Base-by-base conservation (phyloP, 2,888 invertebrate genomes). In the Altica lythri region DNA sequence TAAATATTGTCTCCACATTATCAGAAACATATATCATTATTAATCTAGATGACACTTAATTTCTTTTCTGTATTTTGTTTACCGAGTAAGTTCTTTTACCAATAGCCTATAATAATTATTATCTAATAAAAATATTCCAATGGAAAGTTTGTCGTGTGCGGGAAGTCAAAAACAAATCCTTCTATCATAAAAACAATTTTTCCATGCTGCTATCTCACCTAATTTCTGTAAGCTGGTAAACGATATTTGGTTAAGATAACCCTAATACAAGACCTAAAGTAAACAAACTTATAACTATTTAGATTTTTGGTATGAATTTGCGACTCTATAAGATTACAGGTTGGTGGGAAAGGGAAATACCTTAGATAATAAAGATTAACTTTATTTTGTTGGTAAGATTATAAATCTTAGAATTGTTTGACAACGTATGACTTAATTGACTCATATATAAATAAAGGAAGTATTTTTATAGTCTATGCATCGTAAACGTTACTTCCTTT, bases 201-300 rank as follows among this genome's bases (percentile, higher is more conserved):
- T 38, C 49, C 44, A 34, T 32, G 10, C 22, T 18, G n/a, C 18
- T 55, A 42, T 46, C 50, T 50, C 50, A 55, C 46, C 50, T 50
- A 50, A 55, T 50, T 55, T 45, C 29, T 49, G 40, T 50, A 46
- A 50, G 46, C 40, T 45, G 18, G 19, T 29, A 40, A 38, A 40
- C 40, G 14, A 35, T 55, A 40, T 55, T 55, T 55, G 55, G 27
- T 46, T 50, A 55, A 55, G 55, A 55, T 55, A 55, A 55, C 55
- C 50, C 50, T 50, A 50, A 46, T 55, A 38, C 16, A 25, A 40
- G 46, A 19, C 9, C 16, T 6, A 43, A 43, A 18, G 49, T 49
- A 49, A 53, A 46, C 40, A 42, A 16, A 18, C 38, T 34, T 17
- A n/a, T n/a, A 18, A 45, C 45, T 45, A 52, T 52, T 45, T 46